Percentiles rank a stretch among this genome's conserved stretches.
These are phyloP conservation scores for Narcine bancroftii DNA, from an alignment of 2,113 vertebrate species.

Conservation along the genomic window DNA sequence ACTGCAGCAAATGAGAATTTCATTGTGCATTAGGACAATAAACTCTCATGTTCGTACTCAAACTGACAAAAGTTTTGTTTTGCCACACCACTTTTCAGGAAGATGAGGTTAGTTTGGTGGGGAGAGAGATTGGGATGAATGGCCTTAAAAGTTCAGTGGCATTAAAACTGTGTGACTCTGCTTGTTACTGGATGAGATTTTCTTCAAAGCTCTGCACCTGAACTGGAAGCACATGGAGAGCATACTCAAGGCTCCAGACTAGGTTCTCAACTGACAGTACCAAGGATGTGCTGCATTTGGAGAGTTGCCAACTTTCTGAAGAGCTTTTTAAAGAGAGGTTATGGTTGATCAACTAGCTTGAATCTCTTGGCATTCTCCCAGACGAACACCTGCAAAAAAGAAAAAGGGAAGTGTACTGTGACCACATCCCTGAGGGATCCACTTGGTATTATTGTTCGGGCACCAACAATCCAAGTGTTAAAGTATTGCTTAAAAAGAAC, in stretches of 20 bases:
- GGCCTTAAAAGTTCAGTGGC: neutral
- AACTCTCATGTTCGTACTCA: too few relatives aligned
- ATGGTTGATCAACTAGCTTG: neutral
- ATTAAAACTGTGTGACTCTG: neutral
- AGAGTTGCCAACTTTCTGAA: neutral
- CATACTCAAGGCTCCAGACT: too few relatives aligned
- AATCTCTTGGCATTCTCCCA: neutral
- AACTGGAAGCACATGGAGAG: too few relatives aligned
- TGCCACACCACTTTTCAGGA: neutral
- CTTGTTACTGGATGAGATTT: neutral
- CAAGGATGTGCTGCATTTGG: too few relatives aligned
- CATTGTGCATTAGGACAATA: too few relatives aligned
- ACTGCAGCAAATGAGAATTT: too few relatives aligned
- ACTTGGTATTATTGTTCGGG: neutral
- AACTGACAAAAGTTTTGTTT: too few relatives aligned
- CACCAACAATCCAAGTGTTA: neutral
- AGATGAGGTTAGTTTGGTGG: neutral
- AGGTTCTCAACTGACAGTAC: too few relatives aligned
- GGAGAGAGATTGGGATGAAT: neutral
- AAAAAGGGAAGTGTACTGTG: neutral
- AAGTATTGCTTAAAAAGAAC: neutral
- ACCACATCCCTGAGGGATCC: too few relatives aligned
- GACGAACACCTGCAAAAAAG: neutral
- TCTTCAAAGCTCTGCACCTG: neutral
- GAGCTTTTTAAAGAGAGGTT: neutral